phyloP scores from a whole-genome alignment of 2,888 invertebrate genomes.

The Lutraria lutraria region DNA sequence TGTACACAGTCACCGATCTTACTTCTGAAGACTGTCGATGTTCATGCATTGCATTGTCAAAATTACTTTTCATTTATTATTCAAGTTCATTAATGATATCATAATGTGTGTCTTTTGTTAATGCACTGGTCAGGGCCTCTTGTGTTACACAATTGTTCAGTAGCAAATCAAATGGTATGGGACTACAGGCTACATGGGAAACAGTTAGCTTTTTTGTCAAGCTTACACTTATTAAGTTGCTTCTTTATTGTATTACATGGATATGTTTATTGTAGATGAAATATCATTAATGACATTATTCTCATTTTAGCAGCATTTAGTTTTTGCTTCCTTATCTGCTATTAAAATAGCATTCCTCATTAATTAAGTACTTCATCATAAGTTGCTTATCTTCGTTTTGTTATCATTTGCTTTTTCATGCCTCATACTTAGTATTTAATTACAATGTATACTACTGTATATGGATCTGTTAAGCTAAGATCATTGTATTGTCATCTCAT shows the following conservation, averaged over 20 bases:
- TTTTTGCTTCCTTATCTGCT: neutral
- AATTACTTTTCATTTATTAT: neutral
- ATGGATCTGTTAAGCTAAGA: neutral
- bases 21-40: neutral
- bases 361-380: neutral
- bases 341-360: neutral
- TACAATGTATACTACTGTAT: neutral
- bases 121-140: conserved; percentile 12
- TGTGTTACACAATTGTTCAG: neutral
- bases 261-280: neutral
- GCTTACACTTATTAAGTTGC: conserved; percentile 22
- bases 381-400: neutral
- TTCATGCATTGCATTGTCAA: conserved; percentile 2
- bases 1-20: neutral
- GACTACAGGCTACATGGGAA: neutral
- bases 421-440: neutral
- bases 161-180: conserved; percentile 14
- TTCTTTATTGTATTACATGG: neutral
- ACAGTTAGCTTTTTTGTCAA: neutral
- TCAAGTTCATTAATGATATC: neutral
- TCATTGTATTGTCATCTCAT: conserved; percentile 13
- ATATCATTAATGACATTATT: neutral
- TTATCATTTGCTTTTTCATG: neutral
- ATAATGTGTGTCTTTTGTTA: neutral
- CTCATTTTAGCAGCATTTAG: neutral